These are phyloP conservation scores for Heliconius erato DNA, from an alignment of 2,888 invertebrate genomes.

Conservation along the genomic window DNA sequence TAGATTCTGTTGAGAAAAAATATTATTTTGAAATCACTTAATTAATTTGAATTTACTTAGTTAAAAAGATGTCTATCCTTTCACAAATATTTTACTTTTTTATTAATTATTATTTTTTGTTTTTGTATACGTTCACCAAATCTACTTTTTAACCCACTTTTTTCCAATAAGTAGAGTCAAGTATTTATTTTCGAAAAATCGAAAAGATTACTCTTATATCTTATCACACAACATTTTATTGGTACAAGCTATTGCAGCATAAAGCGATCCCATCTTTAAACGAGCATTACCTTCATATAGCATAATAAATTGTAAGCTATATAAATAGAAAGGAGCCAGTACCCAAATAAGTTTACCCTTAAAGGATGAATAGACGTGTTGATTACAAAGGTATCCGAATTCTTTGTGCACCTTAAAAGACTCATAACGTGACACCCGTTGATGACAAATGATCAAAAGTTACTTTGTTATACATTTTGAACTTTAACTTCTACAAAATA, in stretches of 20 bases:
- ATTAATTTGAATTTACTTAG: no score
- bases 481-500: conserved; percentile 45
- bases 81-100: no score
- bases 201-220: no score
- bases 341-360: conserved; percentile 9
- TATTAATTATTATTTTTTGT: no score
- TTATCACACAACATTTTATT: neutral
- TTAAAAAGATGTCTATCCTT: no score
- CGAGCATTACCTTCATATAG: neutral
- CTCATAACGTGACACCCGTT: conserved; percentile 77
- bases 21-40: no score
- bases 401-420: conserved; percentile 64
- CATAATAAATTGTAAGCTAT: neutral
- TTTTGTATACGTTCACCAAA: no score
- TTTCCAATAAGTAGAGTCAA: neutral
- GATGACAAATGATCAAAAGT: conserved; percentile 76
- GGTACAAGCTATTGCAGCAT: neutral
- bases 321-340: conserved; percentile 4
- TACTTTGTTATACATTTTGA: conserved; percentile 46
- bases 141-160: no score
- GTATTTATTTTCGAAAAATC: neutral
- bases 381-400: conserved; percentile 64
- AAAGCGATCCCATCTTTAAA: neutral
- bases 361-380: conserved; percentile 55
- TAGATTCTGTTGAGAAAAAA: no score